These are phyloP conservation scores for Lycocerus yunnanus DNA, from an alignment of 2,888 invertebrate genomes.

Conservation along the genomic window DNA sequence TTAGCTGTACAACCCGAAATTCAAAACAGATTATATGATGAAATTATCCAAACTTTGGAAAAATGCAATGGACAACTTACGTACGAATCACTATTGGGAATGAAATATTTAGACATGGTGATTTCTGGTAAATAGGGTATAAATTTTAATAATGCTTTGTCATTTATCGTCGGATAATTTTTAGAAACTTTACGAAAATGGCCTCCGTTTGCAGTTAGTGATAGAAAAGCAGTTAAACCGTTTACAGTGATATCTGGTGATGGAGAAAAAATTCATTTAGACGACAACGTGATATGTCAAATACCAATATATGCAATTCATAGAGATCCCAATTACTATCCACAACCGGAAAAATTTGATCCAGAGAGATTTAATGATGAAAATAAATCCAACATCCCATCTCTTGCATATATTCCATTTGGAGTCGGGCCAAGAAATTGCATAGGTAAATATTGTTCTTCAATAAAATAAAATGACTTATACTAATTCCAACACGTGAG, in stretches of 20 bases:
- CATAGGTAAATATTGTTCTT: neutral
- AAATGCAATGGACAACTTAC: slow-evolving; percentile 48
- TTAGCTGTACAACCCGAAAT: slow-evolving; percentile 63
- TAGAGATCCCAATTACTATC: slow-evolving; percentile 41
- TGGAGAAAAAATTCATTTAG: neutral
- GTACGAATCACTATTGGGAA: slow-evolving; percentile 50
- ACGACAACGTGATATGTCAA: slow-evolving; percentile 23
- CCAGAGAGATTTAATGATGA: slow-evolving; percentile 57
- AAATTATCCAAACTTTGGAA: slow-evolving; percentile 55
- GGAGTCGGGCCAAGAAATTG: slow-evolving; percentile 65
- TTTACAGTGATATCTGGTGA: slow-evolving; percentile 34
- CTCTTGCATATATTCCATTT: slow-evolving; percentile 50
- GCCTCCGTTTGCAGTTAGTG: slow-evolving; percentile 34
- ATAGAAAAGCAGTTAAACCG: slow-evolving; percentile 28
- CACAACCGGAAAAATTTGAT: slow-evolving; percentile 45
- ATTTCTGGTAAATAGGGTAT: slow-evolving; percentile 44
- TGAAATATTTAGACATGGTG: slow-evolving; percentile 64
- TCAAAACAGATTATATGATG: slow-evolving; percentile 60
- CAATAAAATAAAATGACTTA: too few species aligned
- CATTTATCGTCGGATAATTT: neutral
- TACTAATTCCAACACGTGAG: too few species aligned
- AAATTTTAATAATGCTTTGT: neutral
- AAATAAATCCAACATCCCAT: slow-evolving; percentile 58
- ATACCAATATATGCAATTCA: slow-evolving; percentile 42
- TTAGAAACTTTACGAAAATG: slow-evolving; percentile 37